Evolutionary conservation across 2,888 invertebrate genomes (phyloP).

Genomic region (Volucella inanis): DNA sequence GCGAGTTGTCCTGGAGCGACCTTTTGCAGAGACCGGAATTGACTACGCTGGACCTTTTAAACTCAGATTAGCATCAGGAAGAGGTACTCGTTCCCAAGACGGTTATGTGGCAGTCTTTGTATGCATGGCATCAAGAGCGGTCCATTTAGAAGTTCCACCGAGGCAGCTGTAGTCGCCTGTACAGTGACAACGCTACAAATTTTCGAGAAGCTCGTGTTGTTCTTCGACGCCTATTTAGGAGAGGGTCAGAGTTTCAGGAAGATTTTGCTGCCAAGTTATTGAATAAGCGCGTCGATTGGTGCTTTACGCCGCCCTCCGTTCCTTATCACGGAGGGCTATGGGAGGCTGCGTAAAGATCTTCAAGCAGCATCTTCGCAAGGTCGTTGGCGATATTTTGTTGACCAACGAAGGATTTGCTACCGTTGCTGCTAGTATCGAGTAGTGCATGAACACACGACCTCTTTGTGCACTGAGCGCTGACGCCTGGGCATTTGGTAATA

Average conservation of each 20-base stretch:
- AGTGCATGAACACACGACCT: constrained; percentile 34
- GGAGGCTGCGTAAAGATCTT: constrained; percentile 19
- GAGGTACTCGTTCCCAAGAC: too few species aligned
- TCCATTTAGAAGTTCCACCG: not conserved
- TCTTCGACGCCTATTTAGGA: constrained; percentile 15
- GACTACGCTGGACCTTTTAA: constrained; percentile 6
- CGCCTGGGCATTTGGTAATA: not conserved
- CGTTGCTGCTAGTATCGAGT: not conserved
- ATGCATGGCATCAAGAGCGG: constrained; percentile 1
- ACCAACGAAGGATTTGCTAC: not conserved
- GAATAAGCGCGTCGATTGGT: constrained; percentile 4
- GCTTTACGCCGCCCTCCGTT: constrained; percentile 1
- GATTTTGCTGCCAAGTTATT: not conserved
- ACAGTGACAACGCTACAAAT: constrained; percentile 3
- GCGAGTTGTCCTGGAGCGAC: too few species aligned
- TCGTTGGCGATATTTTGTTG: not conserved
- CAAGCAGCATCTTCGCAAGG: constrained; percentile 28
- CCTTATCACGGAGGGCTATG: constrained; percentile 26
- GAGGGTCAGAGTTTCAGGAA: constrained; percentile 5
- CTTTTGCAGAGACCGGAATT: not conserved
- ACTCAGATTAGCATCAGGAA: constrained; percentile 1
- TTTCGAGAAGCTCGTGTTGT: constrained; percentile 6
- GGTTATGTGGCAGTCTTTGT: constrained; percentile 8
- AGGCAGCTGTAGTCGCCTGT: constrained; percentile 2
- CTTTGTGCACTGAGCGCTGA: constrained; percentile 14